Conservation (phyloP, 2,888 invertebrate species). For the Caenorhabditis sulstoni region DNA sequence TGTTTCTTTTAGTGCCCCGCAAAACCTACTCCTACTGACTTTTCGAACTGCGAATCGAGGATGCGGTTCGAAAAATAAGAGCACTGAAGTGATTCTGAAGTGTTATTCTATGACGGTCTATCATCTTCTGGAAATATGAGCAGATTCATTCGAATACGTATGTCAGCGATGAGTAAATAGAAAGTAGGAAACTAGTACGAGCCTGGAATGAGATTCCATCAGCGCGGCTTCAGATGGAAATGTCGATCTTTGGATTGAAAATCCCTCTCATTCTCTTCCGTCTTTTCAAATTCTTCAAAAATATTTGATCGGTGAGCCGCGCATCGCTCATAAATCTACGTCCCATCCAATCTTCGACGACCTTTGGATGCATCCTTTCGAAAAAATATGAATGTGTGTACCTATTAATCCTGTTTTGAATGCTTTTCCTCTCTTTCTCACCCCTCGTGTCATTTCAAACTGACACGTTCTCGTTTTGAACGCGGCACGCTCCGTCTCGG, state of each 20-base stretch:
- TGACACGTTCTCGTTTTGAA: conserved; percentile 34
- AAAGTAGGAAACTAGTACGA: conserved; percentile 24
- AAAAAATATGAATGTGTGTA: not conserved
- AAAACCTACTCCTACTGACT: conserved; percentile 9
- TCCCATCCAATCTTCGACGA: not conserved
- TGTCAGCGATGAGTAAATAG: conserved; percentile 43
- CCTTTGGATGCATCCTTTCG: not conserved
- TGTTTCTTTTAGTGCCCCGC: conserved; percentile 27
- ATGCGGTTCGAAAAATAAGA: conserved; percentile 35
- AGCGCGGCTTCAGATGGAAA: not conserved
- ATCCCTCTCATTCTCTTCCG: not conserved
- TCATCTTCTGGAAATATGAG: conserved; percentile 38
- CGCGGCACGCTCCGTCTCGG: conserved; percentile 22
- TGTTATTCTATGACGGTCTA: conserved; percentile 24
- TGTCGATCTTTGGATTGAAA: conserved; percentile 5
- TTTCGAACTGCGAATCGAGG: conserved; percentile 4
- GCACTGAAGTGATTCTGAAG: conserved; percentile 46
- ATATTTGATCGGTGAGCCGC: not conserved
- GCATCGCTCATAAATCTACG: conserved; percentile 5
- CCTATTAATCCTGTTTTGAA: not conserved
- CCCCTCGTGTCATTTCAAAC: not conserved
- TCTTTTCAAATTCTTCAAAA: too few relatives aligned
- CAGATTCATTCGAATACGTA: conserved; percentile 23
- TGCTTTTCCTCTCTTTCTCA: not conserved
- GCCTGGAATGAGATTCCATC: conserved; percentile 25